Percentiles rank a stretch among this genome's conserved stretches.
These are phyloP conservation scores for Eucera pruinosa DNA, from an alignment of 2,888 invertebrate species.

Conservation along the genomic window DNA sequence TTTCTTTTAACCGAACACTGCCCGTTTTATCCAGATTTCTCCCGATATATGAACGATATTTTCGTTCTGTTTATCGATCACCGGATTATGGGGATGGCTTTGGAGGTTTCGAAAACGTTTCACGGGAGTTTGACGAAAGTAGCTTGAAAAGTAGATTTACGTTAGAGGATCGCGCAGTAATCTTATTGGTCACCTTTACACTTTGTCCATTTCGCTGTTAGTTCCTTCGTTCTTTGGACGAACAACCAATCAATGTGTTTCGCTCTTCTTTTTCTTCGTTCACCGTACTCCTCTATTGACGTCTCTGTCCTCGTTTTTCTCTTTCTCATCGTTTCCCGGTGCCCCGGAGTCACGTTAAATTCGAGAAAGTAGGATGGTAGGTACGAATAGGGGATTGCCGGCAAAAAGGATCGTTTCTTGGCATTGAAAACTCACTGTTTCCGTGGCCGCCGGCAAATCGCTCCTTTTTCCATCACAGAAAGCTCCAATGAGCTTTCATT, in stretches of 20 bases:
- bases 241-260: slow-evolving; percentile 45
- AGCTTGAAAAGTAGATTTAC: slow-evolving; percentile 52
- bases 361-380: slow-evolving; percentile 29
- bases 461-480: slow-evolving; percentile 38
- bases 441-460: slow-evolving; percentile 57
- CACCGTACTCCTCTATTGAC: no score
- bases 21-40: background rate
- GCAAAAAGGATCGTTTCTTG: slow-evolving; percentile 63
- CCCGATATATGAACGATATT: background rate
- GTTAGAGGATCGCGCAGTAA: slow-evolving; percentile 49
- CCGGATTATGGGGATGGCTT: no score
- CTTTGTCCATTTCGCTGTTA: slow-evolving; percentile 53
- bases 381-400: slow-evolving; percentile 39
- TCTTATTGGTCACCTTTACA: slow-evolving; percentile 52
- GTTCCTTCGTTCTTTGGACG: slow-evolving; percentile 25
- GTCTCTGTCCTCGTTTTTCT: background rate
- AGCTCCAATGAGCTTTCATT: slow-evolving; percentile 40
- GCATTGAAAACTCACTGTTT: slow-evolving; percentile 64
- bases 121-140: background rate
- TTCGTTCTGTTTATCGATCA: no score
- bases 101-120: background rate
- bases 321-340: background rate
- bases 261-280: background rate
- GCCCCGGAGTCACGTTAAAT: slow-evolving; percentile 50
- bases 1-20: background rate